These are phyloP conservation scores for Cercopithecus mona DNA, from an alignment of 2,113 vertebrate genomes.

Conservation along the genomic window DNA sequence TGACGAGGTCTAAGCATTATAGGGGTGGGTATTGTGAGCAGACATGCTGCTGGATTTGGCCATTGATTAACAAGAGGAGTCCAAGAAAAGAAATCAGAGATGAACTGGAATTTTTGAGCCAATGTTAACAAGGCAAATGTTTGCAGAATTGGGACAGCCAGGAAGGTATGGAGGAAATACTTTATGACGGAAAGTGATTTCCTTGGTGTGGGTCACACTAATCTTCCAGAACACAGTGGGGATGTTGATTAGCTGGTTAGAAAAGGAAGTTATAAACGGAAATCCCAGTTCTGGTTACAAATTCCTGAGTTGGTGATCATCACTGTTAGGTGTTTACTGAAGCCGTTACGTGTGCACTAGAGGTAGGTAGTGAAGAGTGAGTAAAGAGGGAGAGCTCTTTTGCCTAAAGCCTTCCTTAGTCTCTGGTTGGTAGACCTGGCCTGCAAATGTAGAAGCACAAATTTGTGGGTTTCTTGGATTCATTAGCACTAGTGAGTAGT, in stretches of 20 bases:
- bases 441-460: neutral
- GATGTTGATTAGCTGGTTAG: neutral
- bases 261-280: neutral
- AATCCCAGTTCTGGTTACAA: neutral
- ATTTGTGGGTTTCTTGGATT: slow-evolving; percentile 2
- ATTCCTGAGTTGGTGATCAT: no score
- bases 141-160: neutral
- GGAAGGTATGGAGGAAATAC: neutral
- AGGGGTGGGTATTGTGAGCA: neutral
- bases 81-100: neutral
- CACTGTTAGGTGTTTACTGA: neutral
- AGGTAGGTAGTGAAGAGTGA: neutral
- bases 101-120: neutral
- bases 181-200: neutral
- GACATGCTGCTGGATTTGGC: neutral
- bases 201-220: accelerated
- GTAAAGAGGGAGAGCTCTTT: neutral
- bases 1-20: neutral
- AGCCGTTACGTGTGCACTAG: neutral
- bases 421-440: neutral
- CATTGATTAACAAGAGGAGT: neutral
- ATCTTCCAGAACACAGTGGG: neutral
- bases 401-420: neutral
- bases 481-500: neutral
- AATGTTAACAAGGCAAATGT: neutral